Evolutionary conservation across 2,888 invertebrate genomes (phyloP).

Genomic region (Mayetiola destructor): DNA sequence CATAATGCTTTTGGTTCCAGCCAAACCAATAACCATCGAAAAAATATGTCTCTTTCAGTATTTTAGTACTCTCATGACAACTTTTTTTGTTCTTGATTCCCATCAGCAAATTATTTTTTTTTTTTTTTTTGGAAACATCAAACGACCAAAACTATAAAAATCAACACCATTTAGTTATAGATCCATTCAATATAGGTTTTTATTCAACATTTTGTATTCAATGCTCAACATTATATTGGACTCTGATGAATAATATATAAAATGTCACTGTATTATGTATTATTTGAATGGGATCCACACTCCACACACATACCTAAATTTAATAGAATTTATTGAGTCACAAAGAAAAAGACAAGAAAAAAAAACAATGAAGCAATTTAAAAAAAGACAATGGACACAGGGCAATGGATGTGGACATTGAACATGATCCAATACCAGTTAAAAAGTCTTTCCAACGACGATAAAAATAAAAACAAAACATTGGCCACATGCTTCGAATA

Average conservation of each 20-base stretch:
- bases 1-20: no score
- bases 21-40: no score
- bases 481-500: slow-evolving; percentile 6
- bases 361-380: background rate
- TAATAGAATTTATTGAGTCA: background rate
- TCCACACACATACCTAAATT: background rate
- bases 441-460: slow-evolving; percentile 1
- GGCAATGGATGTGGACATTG: no score
- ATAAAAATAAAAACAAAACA: slow-evolving; percentile 1
- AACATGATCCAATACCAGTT: background rate
- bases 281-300: background rate
- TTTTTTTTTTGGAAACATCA: no score
- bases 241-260: background rate
- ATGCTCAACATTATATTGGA: no score
- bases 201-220: background rate
- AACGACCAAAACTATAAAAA: background rate
- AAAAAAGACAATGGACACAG: no score
- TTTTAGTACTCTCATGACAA: no score
- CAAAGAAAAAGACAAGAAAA: background rate
- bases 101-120: no score
- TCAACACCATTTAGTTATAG: background rate
- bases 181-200: background rate
- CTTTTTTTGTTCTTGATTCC: no score
- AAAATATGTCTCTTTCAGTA: no score
- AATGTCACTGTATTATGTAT: background rate